phyloP scores from a whole-genome alignment of 2,888 invertebrate species.

The Phytoseiulus persimilis region DNA sequence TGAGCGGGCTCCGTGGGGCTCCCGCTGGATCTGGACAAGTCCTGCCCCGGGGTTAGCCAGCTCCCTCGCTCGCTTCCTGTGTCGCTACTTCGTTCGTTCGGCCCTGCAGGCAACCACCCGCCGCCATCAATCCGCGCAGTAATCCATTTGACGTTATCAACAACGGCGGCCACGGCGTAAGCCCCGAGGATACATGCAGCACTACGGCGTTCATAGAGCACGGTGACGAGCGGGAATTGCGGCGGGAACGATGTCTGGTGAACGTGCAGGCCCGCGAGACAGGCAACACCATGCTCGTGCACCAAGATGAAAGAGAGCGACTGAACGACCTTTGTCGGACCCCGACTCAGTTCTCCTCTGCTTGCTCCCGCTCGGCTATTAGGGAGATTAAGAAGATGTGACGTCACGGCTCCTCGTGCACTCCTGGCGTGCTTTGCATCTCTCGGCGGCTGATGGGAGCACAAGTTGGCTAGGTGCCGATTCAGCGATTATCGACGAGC shows the following conservation, averaged over 20 bases:
- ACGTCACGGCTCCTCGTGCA: background rate
- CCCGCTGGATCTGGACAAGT: too few species aligned
- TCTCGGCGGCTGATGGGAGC: background rate
- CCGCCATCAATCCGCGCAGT: background rate
- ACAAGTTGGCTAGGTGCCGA: background rate
- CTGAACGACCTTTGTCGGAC: background rate
- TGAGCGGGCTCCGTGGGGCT: too few species aligned
- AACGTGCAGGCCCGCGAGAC: background rate
- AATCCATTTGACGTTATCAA: background rate
- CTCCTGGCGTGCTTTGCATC: background rate
- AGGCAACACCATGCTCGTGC: background rate
- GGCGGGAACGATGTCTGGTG: background rate
- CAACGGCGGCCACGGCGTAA: background rate
- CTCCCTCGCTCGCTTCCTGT: background rate
- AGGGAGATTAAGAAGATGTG: background rate
- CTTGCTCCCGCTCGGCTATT: background rate
- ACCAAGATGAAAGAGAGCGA: background rate
- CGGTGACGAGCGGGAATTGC: background rate
- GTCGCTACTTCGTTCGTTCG: background rate
- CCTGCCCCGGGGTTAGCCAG: background rate
- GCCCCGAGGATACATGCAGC: background rate
- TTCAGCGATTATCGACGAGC: slow-evolving; percentile 5
- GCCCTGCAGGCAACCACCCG: background rate
- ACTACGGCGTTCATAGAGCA: background rate
- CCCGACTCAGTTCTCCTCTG: background rate